Evolutionary conservation across 2,888 invertebrate species (phyloP).

Genomic region (Saturnia japonica): DNA sequence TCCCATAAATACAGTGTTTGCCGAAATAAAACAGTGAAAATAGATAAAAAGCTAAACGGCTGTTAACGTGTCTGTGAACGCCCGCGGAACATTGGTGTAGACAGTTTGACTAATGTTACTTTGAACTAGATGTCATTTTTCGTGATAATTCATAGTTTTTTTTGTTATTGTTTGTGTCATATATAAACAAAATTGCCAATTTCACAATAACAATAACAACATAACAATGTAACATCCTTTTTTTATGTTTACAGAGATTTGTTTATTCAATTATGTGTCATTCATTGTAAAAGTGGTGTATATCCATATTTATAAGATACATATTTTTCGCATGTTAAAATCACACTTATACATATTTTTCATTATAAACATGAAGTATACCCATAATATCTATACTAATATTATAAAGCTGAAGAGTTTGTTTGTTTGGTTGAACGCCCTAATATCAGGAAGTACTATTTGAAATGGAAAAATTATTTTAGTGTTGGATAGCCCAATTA

Average conservation of each 20-base stretch:
- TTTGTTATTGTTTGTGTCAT: neutral
- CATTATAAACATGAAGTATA: no score
- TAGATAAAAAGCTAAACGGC: constrained; percentile 72
- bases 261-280: neutral
- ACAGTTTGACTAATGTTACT: constrained; percentile 56
- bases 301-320: no score
- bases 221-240: neutral
- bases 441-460: no score
- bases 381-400: no score
- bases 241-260: neutral
- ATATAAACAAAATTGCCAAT: neutral
- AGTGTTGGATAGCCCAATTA: no score
- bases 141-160: neutral
- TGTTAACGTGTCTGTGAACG: constrained; percentile 43
- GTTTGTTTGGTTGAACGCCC: no score
- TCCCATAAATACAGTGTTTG: constrained; percentile 71
- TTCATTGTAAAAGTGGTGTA: no score
- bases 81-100: constrained; percentile 51
- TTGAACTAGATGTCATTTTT: constrained; percentile 1
- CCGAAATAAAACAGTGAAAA: constrained; percentile 73
- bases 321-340: no score
- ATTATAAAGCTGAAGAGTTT: no score
- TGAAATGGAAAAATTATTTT: no score
- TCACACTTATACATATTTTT: no score
- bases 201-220: neutral